Base-by-base conservation (phyloP, 2,797 vertebrate genomes). In the Hydrolagus colliei region DNA sequence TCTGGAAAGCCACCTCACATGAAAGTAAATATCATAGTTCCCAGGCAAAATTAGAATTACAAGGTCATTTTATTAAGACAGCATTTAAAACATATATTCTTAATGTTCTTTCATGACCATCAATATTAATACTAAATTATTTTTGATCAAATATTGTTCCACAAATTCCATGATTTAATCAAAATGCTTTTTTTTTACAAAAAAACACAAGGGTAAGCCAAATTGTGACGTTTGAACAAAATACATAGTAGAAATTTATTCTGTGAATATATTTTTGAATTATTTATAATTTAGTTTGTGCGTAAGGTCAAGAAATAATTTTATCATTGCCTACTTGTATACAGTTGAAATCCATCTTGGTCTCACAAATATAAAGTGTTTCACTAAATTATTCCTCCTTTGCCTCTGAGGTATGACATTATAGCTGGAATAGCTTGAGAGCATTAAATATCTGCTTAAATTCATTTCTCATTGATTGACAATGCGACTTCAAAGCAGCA, bases 201-300 rank as follows among this genome's bases (percentile, higher is more conserved):
- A 93, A 93, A 91, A 91, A 91, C 93, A 94, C 90, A 27, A 27
- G 90, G 89, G 89, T 90, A 93, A 94, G 92, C 91, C 91, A 93
- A 93, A 90, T 91, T 90, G 89, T 93, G 92, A 91, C 90, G 93
- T 90, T 94, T 93, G 92, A 92, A 90, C 90, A 93, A 93, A 94
- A 94, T 91, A 91, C 93, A 92, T 90, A 89, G 90, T 90, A 91
- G 91, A 93, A 93, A 95, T 95, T 93, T 95, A 95, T 94, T 94
- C 93, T 92, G 92, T 92, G 89, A 89, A 90, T 92, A 92, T 90
- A 92, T 92, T 93, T 88, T 91, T 95, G 94, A 95, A 94, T 94
- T 94, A 95, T 95, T 95, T 93, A 95, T 93, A 93, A 92, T 90
- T 93, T 89, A 89, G 90, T 88, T 88, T 91, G 92, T 93, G 90